Conservation (phyloP, 2,797 vertebrate species). For the Allobates femoralis region DNA sequence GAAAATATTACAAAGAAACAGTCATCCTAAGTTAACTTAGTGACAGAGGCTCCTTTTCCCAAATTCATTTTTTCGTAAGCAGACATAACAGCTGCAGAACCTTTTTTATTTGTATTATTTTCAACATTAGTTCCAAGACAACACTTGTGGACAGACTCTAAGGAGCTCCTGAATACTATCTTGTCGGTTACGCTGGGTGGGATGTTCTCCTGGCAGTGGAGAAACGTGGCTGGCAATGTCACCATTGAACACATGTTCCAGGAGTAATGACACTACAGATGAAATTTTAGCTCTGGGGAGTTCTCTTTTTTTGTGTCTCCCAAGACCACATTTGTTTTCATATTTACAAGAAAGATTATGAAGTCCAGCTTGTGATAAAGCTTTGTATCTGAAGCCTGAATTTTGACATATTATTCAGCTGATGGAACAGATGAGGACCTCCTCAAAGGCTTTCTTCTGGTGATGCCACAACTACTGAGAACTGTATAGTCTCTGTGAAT, state of each 20-base stretch:
- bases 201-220: constrained; percentile 28
- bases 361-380: constrained; percentile 36
- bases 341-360: constrained; percentile 15
- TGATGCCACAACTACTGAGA: background rate
- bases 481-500: background rate
- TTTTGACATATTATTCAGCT: background rate
- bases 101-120: background rate
- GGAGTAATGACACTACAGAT: background rate
- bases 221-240: background rate
- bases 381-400: background rate
- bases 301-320: background rate
- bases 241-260: constrained; percentile 8
- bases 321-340: constrained; percentile 14
- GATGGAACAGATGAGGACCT: background rate
- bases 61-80: background rate
- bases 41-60: constrained; percentile 32
- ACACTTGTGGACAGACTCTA: constrained; percentile 18
- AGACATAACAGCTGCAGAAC: constrained; percentile 44
- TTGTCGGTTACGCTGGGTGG: constrained; percentile 7
- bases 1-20: no score
- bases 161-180: constrained; percentile 15
- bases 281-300: background rate
- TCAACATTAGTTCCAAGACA: constrained; percentile 30
- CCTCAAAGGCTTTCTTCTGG: background rate
- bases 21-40: background rate